Evolutionary conservation across 2,797 vertebrate genomes (phyloP).

Genomic region (Australoheros facetus): DNA sequence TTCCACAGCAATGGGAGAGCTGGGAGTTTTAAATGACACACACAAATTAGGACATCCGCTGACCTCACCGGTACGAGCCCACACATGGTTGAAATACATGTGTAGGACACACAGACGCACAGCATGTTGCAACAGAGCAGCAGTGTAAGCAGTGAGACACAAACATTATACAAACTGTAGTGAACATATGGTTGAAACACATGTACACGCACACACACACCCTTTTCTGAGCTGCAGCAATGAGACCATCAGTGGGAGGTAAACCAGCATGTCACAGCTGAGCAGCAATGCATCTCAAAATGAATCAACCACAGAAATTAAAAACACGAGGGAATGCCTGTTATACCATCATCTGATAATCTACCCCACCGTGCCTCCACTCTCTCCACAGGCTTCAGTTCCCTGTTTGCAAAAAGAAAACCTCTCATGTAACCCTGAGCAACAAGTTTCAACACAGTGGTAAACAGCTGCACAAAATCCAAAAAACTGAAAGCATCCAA

Average conservation of each 20-base stretch:
- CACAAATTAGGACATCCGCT: slow-evolving; percentile 6
- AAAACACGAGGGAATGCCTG: slow-evolving; percentile 21
- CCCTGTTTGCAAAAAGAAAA: neutral
- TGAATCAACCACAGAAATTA: slow-evolving; percentile 15
- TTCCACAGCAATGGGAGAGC: slow-evolving; percentile 10
- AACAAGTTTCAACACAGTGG: neutral
- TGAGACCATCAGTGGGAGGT: neutral
- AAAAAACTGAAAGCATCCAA: neutral
- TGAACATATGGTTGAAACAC: slow-evolving; percentile 23
- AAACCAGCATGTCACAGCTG: slow-evolving; percentile 7
- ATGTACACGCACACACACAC: slow-evolving; percentile 5
- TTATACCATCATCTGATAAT: neutral
- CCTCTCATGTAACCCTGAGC: neutral
- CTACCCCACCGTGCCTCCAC: neutral
- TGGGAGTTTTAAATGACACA: slow-evolving; percentile 29
- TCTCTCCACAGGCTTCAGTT: neutral
- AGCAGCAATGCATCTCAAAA: slow-evolving; percentile 9
- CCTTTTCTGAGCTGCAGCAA: slow-evolving; percentile 5
- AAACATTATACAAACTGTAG: slow-evolving; percentile 12
- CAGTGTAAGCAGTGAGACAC: slow-evolving; percentile 43
- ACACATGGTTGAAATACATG: neutral
- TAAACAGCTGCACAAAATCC: neutral
- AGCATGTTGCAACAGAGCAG: slow-evolving; percentile 34
- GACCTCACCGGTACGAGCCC: neutral
- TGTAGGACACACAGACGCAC: neutral